Base-by-base conservation (phyloP, 2,113 vertebrate genomes). In the Crotophaga sulcirostris region DNA sequence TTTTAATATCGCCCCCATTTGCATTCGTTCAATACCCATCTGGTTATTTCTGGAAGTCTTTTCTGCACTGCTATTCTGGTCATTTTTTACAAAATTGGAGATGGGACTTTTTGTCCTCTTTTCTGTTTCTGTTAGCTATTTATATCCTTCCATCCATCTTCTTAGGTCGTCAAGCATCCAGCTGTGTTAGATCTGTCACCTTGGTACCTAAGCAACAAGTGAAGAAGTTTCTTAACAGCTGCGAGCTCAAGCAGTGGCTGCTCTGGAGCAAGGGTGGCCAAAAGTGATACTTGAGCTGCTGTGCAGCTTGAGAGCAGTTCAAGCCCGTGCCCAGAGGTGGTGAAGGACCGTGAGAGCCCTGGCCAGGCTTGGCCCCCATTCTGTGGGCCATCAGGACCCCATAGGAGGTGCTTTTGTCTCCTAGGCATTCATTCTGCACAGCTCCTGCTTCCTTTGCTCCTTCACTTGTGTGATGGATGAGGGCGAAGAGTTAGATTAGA, bases 131-230 rank as follows among this genome's bases (percentile, higher is more conserved):
- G 11, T 87, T 36, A 56, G 89, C 91, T 95, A 94, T 97, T 97
- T 95, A 91, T 96, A 94, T 70, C 76, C 68, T 81, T 59, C 84
- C 93, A 90, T 96, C 90, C 89, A 77, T 89, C 93, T 84, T 77
- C 79, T 81, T 6, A 80, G 92, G 88, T 64, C 81, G 85, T 83
- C 83, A 56, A 66, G 72, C 56, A 19, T 67, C 95, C 94, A 97
- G 93, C 93, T 94, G 90, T 75, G 92, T 36, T 93, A 7, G 80
- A 47, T 90, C 95, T 92, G 44, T 75, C 95, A 40, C 83, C 81
- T 81, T 87, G 87, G 31, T 95, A 81, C 88, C 92, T 90, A 63
- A 94, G 94, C 94, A 93, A 89, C 89, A 68, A 86, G 83, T 62
- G 3, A n/a, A 88, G 90, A 55, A 45, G 64, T 40, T 42, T 77